Conservation (phyloP, 2,888 invertebrate genomes). For the Cremastinae sp. region DNA sequence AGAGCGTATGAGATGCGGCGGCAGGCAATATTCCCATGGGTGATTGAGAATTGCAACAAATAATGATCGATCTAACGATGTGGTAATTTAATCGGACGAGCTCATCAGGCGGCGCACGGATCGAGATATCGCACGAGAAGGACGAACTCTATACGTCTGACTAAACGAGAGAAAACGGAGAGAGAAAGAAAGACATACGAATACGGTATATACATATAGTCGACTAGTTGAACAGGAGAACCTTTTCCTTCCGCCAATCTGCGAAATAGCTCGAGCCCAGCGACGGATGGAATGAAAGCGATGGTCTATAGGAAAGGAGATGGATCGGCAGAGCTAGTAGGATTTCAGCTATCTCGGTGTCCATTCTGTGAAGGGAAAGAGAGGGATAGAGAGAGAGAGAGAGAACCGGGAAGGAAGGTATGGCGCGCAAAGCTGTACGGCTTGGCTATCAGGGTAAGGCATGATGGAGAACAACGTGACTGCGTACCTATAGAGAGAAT, state of each 20-base stretch:
- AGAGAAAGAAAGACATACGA: neutral
- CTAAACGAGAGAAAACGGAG: neutral
- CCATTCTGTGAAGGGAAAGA: constrained; percentile 26
- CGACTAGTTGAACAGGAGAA: constrained; percentile 30
- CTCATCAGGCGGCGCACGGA: constrained; percentile 15
- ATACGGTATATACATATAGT: neutral
- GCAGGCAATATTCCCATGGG: constrained; percentile 11
- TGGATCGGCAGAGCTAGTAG: constrained; percentile 32
- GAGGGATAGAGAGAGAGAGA: constrained; percentile 21
- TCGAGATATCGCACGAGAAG: constrained; percentile 13
- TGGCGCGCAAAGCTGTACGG: constrained; percentile 8
- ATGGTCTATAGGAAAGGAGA: neutral
- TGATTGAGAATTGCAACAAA: constrained; percentile 42
- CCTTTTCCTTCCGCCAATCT: constrained; percentile 58
- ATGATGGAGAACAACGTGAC: constrained; percentile 29
- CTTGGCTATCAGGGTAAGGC: constrained; percentile 22
- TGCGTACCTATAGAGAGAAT: constrained; percentile 7
- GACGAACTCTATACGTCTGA: neutral
- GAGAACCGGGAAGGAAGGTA: constrained; percentile 34
- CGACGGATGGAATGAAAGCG: constrained; percentile 27
- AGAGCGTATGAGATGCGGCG: neutral
- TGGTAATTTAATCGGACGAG: constrained; percentile 55
- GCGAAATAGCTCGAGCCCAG: constrained; percentile 44
- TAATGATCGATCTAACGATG: constrained; percentile 52
- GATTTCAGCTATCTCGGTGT: constrained; percentile 47